Base-by-base conservation (phyloP, 2,113 vertebrate genomes). In the Gallinago media region DNA sequence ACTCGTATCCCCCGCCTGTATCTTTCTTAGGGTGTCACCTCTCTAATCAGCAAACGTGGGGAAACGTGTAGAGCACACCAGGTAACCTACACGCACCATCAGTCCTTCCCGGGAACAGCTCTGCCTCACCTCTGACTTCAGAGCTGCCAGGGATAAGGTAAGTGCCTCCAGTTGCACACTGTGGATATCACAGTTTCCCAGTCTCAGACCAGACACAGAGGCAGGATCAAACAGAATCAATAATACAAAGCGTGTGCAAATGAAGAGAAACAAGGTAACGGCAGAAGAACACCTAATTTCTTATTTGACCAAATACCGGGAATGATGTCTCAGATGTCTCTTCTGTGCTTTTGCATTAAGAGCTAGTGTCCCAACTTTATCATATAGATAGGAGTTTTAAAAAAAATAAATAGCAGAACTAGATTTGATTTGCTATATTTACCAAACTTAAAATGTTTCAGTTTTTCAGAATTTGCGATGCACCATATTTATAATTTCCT, bases 51-150 rank as follows among this genome's bases (percentile, higher is more conserved):
- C 9, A 2, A 5, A 15, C 1, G 20, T 14, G 12, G 27, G 27
- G 27, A 20, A 65, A 65, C 0, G 8, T 31, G 36, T n/a, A 20
- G 44, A 50, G 36, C 40, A 38, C 9, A 11, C 4, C 36, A 38
- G 38, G 38, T 11, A 3, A 21, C 2, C 29, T 5, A 1, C 0
- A 19, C 19, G 8, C 36, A 9, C 12, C 0, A 1, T 9, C 58
- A n/a, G 26, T 9, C 19, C 26, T 34, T 15, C 12, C 1, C 2
- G 0, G 8, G 9, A 26, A 3, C 1, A 21, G 18, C 59, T 26
- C 52, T 32, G 34, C 52, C 62, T 76, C 19, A 15, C 26, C 26
- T 32, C 15, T 8, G 31, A 23, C 31, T 62, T 38, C 49, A 56
- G 49, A 52, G 27, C 36, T 52, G 63, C 56, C 40, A 2, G n/a